These are phyloP conservation scores for Halictus ligatus DNA, from an alignment of 2,888 invertebrate genomes.

Conservation along the genomic window DNA sequence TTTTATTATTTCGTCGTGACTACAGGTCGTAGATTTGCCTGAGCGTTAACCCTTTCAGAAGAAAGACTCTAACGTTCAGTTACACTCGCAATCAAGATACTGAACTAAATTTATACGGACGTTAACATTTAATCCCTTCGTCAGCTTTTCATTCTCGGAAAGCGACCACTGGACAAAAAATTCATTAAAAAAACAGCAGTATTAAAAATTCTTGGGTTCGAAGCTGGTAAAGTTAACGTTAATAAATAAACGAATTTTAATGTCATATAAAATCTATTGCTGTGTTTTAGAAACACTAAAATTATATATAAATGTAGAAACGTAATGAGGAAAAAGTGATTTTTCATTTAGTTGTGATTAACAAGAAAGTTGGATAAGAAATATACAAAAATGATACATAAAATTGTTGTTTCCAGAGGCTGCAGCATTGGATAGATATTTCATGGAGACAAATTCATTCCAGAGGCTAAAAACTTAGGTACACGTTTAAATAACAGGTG, in stretches of 20 bases:
- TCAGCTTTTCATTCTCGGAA: background rate
- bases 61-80: background rate
- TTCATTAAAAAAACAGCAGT: background rate
- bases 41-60: background rate
- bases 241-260: background rate
- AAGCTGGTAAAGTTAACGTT: background rate
- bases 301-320: no score
- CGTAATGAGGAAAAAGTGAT: no score
- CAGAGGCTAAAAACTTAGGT: background rate
- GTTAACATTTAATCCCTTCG: background rate
- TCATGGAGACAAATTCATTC: background rate
- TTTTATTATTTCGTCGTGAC: background rate
- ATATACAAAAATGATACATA: background rate
- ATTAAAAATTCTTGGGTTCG: background rate
- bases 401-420: background rate
- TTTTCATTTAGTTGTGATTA: no score
- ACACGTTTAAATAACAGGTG: background rate
- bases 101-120: background rate
- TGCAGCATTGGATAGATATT: no score
- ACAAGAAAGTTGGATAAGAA: no score
- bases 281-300: no score
- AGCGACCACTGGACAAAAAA: background rate
- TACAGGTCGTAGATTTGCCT: background rate
- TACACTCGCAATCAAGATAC: slow-evolving; percentile 1
- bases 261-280: no score